A percentile compares a stretch with the other conserved stretches of the same genome.
phyloP scores from a whole-genome alignment of 2,113 vertebrate genomes.

The Leucosticte australis region DNA sequence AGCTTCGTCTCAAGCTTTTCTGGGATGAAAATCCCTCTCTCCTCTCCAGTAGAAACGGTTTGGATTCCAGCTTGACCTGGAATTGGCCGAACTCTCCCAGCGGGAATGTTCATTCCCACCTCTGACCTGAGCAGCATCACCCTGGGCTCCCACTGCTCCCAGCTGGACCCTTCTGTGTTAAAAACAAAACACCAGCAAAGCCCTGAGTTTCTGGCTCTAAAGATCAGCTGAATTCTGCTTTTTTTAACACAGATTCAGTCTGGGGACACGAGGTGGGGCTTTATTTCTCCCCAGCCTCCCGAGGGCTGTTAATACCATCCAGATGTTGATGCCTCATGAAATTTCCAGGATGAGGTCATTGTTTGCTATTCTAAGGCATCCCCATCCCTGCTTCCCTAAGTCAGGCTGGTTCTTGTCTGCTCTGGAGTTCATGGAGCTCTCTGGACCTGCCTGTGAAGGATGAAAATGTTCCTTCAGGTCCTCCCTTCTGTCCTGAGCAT shows the following conservation, averaged over 20 bases:
- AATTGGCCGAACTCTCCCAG: not conserved
- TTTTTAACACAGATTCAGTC: not conserved
- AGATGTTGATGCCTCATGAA: conserved; percentile 32
- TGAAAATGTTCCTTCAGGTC: not conserved
- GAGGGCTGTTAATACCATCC: conserved; percentile 1
- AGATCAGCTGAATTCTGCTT: not conserved
- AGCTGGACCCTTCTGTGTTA: not conserved
- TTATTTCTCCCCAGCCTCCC: not conserved
- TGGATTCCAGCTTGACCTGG: not conserved
- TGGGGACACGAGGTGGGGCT: not conserved
- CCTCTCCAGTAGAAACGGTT: not conserved
- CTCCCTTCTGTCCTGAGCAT: fast-evolving
- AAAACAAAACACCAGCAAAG: not conserved
- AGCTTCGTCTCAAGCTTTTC: not conserved
- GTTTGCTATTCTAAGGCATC: conserved; percentile 53
- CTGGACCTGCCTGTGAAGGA: not conserved
- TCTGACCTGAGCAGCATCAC: not conserved
- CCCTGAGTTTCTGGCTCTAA: not conserved
- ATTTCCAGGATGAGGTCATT: conserved; percentile 53
- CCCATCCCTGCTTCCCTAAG: not conserved
- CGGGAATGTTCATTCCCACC: not conserved
- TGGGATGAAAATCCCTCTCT: not conserved
- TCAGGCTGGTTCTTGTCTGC: not conserved
- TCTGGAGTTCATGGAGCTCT: not conserved
- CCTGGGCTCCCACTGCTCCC: not conserved